Evolutionary conservation across 1,140 invertebrate species (phyloP).

Genomic region (Aphaenogaster floridana): DNA sequence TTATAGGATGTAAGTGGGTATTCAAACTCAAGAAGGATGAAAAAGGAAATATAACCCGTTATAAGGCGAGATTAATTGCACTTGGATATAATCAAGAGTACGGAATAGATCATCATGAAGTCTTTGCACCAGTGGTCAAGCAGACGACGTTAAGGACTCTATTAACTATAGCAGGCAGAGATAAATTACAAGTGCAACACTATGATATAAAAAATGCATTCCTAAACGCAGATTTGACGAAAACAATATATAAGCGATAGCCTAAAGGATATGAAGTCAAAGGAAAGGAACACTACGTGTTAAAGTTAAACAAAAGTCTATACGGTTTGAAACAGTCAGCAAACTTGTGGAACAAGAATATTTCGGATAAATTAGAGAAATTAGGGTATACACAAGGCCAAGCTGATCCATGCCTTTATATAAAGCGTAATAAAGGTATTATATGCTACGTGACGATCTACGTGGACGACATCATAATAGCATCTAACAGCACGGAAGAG

Average conservation of each 20-base stretch:
- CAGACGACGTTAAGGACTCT: not conserved
- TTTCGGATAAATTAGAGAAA: not conserved
- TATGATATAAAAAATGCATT: not conserved
- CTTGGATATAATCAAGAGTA: not conserved
- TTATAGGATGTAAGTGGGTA: too few relatives aligned
- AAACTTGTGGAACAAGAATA: slow-evolving; percentile 7
- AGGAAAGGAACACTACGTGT: not conserved
- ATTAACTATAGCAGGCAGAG: not conserved
- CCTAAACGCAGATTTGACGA: not conserved
- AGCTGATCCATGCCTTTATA: slow-evolving; percentile 10
- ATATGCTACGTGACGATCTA: not conserved
- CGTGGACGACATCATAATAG: slow-evolving; percentile 6
- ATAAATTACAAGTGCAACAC: not conserved
- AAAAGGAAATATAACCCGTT: not conserved
- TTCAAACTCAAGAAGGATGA: too few relatives aligned
- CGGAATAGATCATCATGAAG: not conserved
- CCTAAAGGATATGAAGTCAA: slow-evolving; percentile 1
- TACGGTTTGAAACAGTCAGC: not conserved
- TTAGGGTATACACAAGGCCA: not conserved
- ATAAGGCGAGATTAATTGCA: not conserved
- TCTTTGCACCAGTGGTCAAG: not conserved
- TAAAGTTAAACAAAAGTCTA: slow-evolving; percentile 18
- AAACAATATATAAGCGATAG: slow-evolving; percentile 11
- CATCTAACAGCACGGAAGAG: not conserved
- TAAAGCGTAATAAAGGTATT: not conserved